Evolutionary conservation across 1,140 invertebrate species (phyloP).

Genomic region (Pogonomyrmex barbatus): DNA sequence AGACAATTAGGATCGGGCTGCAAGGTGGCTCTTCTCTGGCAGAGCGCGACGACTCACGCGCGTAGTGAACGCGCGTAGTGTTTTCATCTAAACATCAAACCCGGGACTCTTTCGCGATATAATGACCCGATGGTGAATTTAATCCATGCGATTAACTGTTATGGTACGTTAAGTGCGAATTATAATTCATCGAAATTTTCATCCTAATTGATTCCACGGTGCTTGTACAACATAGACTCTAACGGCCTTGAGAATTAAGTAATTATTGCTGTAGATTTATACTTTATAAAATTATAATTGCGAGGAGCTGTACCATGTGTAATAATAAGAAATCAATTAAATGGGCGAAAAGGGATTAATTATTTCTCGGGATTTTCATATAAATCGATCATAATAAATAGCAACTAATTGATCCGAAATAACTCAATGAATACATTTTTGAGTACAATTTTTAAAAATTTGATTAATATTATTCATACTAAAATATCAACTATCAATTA

Average conservation of each 20-base stretch:
- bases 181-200: conserved; percentile 58
- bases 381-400: conserved; percentile 2
- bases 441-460: neutral
- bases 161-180: conserved; percentile 56
- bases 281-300: conserved; percentile 44
- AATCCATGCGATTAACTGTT: conserved; percentile 67
- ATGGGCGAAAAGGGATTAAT: neutral
- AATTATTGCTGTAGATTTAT: conserved; percentile 58
- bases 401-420: conserved; percentile 3
- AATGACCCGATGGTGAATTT: conserved; percentile 60
- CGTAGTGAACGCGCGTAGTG: conserved; percentile 41
- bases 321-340: conserved; percentile 37
- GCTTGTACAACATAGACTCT: conserved; percentile 46
- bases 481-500: neutral
- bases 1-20: conserved; percentile 75
- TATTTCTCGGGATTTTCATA: conserved; percentile 29
- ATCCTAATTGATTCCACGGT: conserved; percentile 59
- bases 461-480: neutral
- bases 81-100: conserved; percentile 67
- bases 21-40: conserved; percentile 74
- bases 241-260: conserved; percentile 58
- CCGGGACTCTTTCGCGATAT: conserved; percentile 37
- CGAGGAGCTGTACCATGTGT: neutral
- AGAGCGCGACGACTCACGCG: conserved; percentile 65
- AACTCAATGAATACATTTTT: neutral